Evolutionary conservation across 2,888 invertebrate species (phyloP).

Genomic region (Melolontha melolontha): DNA sequence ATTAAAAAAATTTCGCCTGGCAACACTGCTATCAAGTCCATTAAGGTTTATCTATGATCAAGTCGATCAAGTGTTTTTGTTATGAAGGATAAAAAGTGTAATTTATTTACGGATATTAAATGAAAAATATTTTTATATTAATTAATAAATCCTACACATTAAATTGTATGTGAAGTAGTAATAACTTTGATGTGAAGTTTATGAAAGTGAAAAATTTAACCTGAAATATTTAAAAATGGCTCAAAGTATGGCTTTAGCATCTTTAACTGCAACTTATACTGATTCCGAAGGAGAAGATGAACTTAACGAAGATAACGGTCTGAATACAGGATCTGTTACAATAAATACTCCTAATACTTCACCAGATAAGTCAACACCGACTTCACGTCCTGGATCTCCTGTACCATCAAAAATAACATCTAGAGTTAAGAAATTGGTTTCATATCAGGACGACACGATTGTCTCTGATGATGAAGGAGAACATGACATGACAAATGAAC

Average conservation of each 20-base stretch:
- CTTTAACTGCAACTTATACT: constrained; percentile 89
- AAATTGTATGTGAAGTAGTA: no score
- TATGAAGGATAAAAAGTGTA: no score
- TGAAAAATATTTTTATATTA: no score
- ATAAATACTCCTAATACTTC: constrained; percentile 55
- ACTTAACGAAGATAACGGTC: constrained; percentile 68
- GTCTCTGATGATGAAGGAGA: constrained; percentile 50
- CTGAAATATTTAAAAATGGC: constrained; percentile 17
- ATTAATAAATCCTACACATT: no score
- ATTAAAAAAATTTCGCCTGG: no score
- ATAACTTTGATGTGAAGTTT: no score
- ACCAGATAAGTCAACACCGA: constrained; percentile 66
- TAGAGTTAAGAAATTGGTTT: constrained; percentile 66
- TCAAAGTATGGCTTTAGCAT: constrained; percentile 75
- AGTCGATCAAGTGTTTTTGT: no score
- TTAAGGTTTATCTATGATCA: no score
- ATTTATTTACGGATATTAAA: no score
- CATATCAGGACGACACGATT: constrained; percentile 57
- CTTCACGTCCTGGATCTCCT: constrained; percentile 63
- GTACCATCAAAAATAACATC: constrained; percentile 59
- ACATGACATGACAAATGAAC: constrained; percentile 53
- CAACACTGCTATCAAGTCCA: no score
- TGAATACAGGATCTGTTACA: constrained; percentile 57
- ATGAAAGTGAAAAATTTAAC: no score
- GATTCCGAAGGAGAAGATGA: constrained; percentile 93